phyloP scores from a whole-genome alignment of 2,113 vertebrate species.

The human (Homo sapiens) region DNA sequence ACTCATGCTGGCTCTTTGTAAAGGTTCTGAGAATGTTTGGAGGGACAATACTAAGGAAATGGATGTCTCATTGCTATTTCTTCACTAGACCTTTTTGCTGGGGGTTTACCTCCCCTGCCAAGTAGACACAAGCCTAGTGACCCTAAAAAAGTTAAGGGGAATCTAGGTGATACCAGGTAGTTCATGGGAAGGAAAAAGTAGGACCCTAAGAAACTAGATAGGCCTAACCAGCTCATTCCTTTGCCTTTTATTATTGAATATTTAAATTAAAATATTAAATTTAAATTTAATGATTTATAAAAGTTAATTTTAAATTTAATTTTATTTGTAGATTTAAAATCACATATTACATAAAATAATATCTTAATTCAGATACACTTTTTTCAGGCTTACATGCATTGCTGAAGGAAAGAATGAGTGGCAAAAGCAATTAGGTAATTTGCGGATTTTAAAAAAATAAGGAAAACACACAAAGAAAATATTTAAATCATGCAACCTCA shows the following conservation, averaged over 20 bases:
- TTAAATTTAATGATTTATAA: neutral
- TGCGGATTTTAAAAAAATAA: neutral
- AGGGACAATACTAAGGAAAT: neutral
- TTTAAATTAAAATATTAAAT: neutral
- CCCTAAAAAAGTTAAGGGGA: neutral
- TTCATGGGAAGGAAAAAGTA: neutral
- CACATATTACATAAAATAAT: neutral
- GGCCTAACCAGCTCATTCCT: neutral
- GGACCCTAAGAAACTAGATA: neutral
- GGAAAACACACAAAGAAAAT: neutral
- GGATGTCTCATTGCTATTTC: neutral
- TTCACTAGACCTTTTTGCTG: neutral
- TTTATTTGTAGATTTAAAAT: slow-evolving; percentile 10
- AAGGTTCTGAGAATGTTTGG: neutral
- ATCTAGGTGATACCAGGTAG: neutral
- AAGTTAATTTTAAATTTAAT: slow-evolving; percentile 4
- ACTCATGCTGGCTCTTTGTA: neutral
- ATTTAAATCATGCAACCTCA: neutral
- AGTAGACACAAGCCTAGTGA: neutral
- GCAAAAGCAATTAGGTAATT: neutral
- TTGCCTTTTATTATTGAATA: neutral
- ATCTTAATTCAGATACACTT: neutral
- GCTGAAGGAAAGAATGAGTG: neutral
- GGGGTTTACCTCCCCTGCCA: neutral
- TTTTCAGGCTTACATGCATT: neutral